A percentile compares a stretch with the other conserved stretches of the same genome.
These are phyloP conservation scores for Lochmaea capreae DNA, from an alignment of 2,888 invertebrate species.

Conservation along the genomic window DNA sequence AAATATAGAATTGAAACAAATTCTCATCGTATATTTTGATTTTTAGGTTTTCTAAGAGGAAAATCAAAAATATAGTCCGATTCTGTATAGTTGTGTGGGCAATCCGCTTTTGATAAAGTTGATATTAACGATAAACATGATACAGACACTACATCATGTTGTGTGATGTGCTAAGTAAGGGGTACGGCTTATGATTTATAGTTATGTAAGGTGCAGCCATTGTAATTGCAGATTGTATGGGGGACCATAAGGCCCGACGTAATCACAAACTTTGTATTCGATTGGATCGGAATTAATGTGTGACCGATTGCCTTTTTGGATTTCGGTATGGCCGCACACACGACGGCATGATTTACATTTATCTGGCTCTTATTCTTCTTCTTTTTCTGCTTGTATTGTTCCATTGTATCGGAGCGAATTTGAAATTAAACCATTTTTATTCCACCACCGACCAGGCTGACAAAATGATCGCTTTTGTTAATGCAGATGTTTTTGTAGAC, in stretches of 20 bases:
- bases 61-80: slow-evolving; percentile 8
- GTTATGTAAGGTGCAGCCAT: slow-evolving; percentile 48
- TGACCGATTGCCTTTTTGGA: slow-evolving; percentile 34
- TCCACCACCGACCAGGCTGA: no score
- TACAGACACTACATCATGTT: slow-evolving; percentile 61
- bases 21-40: no score
- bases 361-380: neutral
- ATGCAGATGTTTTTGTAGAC: no score
- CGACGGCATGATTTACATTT: slow-evolving; percentile 18
- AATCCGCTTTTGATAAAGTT: slow-evolving; percentile 39
- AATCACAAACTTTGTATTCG: slow-evolving; percentile 42
- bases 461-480: no score
- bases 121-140: slow-evolving; percentile 41
- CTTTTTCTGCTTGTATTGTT: neutral
- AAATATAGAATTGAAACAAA: no score
- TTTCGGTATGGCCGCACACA: slow-evolving; percentile 30
- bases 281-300: slow-evolving; percentile 42
- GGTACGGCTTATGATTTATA: slow-evolving; percentile 51
- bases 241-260: slow-evolving; percentile 43
- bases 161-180: slow-evolving; percentile 62
- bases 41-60: no score
- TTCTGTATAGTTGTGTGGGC: slow-evolving; percentile 32
- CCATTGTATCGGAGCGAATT: neutral
- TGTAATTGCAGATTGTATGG: slow-evolving; percentile 42
- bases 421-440: neutral